These are phyloP conservation scores for Luperina testacea DNA, from an alignment of 2,888 invertebrate species.

Conservation along the genomic window DNA sequence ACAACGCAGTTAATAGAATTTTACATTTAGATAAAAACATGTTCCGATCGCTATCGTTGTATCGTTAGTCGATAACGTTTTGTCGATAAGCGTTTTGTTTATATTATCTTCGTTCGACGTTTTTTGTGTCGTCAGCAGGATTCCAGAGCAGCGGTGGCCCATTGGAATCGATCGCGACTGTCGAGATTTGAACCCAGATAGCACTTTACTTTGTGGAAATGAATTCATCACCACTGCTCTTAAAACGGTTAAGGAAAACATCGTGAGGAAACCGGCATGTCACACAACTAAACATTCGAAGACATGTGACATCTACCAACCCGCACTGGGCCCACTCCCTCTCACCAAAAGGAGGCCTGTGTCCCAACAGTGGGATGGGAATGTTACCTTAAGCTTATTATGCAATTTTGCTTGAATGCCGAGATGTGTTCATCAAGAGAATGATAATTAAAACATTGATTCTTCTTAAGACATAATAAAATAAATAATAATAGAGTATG, in stretches of 20 bases:
- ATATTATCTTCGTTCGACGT: constrained; percentile 8
- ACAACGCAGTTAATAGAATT: constrained; percentile 54
- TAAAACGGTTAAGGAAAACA: background rate
- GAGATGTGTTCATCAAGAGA: background rate
- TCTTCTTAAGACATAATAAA: background rate
- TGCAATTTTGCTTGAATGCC: background rate
- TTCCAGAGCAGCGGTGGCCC: background rate
- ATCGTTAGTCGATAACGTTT: constrained; percentile 32
- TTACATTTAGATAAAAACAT: constrained; percentile 53
- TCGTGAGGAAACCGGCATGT: background rate
- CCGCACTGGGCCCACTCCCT: background rate
- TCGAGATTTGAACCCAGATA: background rate
- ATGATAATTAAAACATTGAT: background rate
- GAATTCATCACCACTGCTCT: background rate
- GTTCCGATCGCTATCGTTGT: constrained; percentile 35
- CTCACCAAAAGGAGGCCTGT: too few species aligned
- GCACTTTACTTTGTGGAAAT: background rate
- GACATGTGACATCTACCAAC: background rate
- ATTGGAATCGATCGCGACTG: background rate
- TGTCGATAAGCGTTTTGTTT: constrained; percentile 30
- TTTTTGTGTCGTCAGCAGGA: background rate
- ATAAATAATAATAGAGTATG: background rate
- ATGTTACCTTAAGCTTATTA: too few species aligned
- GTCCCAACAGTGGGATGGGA: too few species aligned
- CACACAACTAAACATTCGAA: background rate